Base-by-base conservation (phyloP, 2,113 vertebrate genomes). In the Marmota flaviventris region DNA sequence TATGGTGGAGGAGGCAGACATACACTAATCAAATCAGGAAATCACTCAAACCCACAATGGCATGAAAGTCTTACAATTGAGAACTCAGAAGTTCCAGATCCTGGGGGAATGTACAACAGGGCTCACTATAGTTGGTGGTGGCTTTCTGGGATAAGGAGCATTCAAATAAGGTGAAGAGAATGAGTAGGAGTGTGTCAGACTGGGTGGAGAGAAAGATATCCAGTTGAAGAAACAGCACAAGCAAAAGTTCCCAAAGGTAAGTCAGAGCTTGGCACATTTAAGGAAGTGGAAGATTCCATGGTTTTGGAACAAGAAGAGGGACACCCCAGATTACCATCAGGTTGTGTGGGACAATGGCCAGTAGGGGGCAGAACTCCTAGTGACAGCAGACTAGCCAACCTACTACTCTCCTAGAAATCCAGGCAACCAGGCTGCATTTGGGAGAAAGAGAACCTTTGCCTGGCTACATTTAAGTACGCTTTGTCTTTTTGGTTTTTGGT, bases 361-460 rank as follows among this genome's bases (percentile, higher is more conserved):
- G 94, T 85, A 96, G 93, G 58, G 85, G 67, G 65, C 96, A 91
- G 85, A 72, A 37, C 87, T 81, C 51, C 84, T 3, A 42, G 17
- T 16, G 53, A 51, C 48, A 4, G 70, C 63, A 85, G 58, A 53
- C 86, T 79, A 42, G 13, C 51, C 84, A 9, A 69, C 86, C 24
- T 14, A 8, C 8, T 29, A 7, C 13, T 13, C 32, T 3, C 7
- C 76, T 56, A 2, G 75, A 81, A 56, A 86, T 16, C 13, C 18
- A 1, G 3, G 25, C 61, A 63, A 22, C 61, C 45, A 72, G 65
- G 32, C 78, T 70, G 34, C 34, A 10, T 1, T 65, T 24, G 42
- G 53, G 37, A 88, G 42, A 84, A 87, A 92, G 25, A n/a, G 58
- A 90, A 48, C 16, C 77, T 16, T 51, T 53, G 32, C 48, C 85